Evolutionary conservation across 2,797 vertebrate genomes (phyloP).

Genomic region (Tapera naevia): DNA sequence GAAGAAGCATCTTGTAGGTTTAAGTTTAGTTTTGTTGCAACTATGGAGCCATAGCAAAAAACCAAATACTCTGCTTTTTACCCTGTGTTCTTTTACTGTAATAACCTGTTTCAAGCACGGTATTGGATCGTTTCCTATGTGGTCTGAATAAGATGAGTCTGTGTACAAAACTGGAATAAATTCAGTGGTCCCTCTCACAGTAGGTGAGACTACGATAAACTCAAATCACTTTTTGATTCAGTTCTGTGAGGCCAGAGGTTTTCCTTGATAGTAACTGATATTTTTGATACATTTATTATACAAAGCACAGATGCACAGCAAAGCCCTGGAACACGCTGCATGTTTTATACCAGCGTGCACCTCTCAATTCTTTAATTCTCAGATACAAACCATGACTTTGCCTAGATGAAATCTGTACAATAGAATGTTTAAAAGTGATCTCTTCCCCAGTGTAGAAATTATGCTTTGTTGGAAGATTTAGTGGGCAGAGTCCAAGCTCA

Average conservation of each 20-base stretch:
- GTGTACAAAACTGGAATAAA: neutral
- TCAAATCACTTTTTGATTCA: neutral
- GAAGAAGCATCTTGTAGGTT: neutral
- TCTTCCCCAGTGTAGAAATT: neutral
- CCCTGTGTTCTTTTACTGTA: neutral
- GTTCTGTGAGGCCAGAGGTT: neutral
- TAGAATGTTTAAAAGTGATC: neutral
- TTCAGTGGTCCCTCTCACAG: neutral
- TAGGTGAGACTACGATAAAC: neutral
- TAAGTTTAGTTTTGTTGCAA: neutral
- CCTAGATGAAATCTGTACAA: neutral
- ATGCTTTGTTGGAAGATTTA: neutral
- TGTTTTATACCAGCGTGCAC: fast-evolving
- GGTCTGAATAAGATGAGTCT: neutral
- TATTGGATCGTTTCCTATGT: neutral
- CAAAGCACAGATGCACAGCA: neutral
- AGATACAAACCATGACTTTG: neutral
- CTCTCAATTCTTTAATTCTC: neutral
- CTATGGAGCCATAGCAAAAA: neutral
- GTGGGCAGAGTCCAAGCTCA: fast-evolving
- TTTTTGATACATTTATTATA: neutral
- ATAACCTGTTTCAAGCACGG: neutral
- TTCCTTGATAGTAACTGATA: neutral
- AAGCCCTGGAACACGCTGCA: neutral
- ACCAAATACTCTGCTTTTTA: neutral